These are phyloP conservation scores for Chaitophorus viminalis DNA, from an alignment of 2,888 invertebrate species.

Conservation along the genomic window DNA sequence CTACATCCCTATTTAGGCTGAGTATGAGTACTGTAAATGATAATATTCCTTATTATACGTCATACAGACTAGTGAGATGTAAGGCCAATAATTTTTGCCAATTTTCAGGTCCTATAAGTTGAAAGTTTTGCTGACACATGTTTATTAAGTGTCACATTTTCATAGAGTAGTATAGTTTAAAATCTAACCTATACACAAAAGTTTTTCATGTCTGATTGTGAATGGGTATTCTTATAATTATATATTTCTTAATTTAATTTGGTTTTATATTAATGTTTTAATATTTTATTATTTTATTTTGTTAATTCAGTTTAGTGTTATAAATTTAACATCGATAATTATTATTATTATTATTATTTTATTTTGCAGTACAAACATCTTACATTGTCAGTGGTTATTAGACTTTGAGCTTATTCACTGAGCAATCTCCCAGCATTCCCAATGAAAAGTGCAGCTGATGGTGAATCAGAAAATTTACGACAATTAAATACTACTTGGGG, in stretches of 20 bases:
- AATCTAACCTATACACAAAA: too few relatives aligned
- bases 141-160: too few relatives aligned
- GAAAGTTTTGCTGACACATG: background rate
- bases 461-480: conserved; percentile 44
- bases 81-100: too few relatives aligned
- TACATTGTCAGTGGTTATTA: background rate
- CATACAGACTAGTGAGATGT: too few relatives aligned
- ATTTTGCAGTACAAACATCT: conserved; percentile 11
- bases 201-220: background rate
- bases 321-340: background rate
- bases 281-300: background rate
- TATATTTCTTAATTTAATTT: background rate
- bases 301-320: background rate
- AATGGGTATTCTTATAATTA: background rate
- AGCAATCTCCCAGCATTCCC: conserved; percentile 37
- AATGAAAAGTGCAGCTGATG: conserved; percentile 58
- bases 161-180: too few relatives aligned
- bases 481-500: conserved; percentile 49
- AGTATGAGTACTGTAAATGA: too few relatives aligned
- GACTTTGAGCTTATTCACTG: conserved; percentile 31
- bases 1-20: too few relatives aligned
- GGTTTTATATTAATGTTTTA: background rate
- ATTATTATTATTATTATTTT: background rate
- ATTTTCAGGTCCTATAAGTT: background rate
- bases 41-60: too few relatives aligned